Conservation (phyloP, 2,113 vertebrate genomes). For the Siniperca chuatsi region DNA sequence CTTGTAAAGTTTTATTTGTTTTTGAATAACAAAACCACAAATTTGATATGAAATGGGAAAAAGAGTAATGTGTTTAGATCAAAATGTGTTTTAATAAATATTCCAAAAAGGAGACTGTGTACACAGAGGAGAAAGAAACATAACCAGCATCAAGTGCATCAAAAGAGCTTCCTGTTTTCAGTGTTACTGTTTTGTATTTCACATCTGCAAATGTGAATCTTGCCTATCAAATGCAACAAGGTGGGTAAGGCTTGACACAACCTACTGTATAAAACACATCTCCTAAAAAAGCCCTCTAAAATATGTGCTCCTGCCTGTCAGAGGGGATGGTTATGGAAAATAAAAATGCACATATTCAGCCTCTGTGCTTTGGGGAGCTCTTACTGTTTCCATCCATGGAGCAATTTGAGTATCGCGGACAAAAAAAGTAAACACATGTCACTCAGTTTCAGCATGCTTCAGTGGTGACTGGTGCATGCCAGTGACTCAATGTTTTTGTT, state of each 20-base stretch:
- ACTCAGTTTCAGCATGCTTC: slow-evolving; percentile 63
- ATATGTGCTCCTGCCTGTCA: slow-evolving; percentile 62
- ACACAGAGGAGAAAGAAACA: background rate
- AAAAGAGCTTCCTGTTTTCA: slow-evolving; percentile 1
- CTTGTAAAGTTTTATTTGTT: slow-evolving; percentile 8
- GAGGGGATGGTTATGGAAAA: slow-evolving; percentile 60
- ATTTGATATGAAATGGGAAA: background rate
- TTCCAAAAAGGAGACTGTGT: background rate
- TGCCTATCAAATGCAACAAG: slow-evolving; percentile 30
- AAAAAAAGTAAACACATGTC: slow-evolving; percentile 74
- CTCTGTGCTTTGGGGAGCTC: slow-evolving; percentile 64
- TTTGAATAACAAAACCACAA: background rate
- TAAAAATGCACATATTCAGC: slow-evolving; percentile 77
- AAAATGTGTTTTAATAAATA: background rate
- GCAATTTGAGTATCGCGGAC: slow-evolving; percentile 67
- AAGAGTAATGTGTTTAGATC: background rate
- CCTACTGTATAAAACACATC: slow-evolving; percentile 30
- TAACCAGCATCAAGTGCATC: slow-evolving; percentile 15
- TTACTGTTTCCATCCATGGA: slow-evolving; percentile 64
- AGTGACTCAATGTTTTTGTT: slow-evolving; percentile 38
- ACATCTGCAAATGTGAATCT: slow-evolving; percentile 6
- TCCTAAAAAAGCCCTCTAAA: slow-evolving; percentile 39
- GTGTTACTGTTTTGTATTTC: slow-evolving; percentile 11
- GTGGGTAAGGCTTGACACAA: slow-evolving; percentile 35
- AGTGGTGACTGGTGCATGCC: slow-evolving; percentile 54